A percentile compares a stretch with the other conserved stretches of the same genome.
These are phyloP conservation scores for Yponomeuta evonymella DNA, from an alignment of 2,888 invertebrate genomes.

Conservation along the genomic window DNA sequence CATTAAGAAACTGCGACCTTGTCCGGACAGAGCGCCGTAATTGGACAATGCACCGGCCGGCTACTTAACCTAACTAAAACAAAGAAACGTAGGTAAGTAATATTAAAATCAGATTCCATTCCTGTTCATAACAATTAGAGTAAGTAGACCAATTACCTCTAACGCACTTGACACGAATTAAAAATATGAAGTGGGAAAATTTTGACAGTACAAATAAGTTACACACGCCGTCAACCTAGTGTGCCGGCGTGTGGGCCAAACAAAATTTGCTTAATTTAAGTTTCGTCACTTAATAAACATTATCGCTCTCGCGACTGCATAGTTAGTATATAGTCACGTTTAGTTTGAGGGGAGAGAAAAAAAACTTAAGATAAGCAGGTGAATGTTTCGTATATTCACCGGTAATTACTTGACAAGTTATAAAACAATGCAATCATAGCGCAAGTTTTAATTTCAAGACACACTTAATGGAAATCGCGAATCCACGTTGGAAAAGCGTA, in stretches of 20 bases:
- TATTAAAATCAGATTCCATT: slow-evolving; percentile 43
- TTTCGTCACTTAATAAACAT: slow-evolving; percentile 14
- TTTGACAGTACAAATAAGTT: slow-evolving; percentile 44
- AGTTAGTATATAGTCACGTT: not conserved
- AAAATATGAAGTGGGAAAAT: slow-evolving; percentile 49
- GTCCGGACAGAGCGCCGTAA: slow-evolving; percentile 37
- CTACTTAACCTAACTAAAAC: slow-evolving; percentile 31
- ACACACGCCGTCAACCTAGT: not conserved
- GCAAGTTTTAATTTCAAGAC: too few relatives aligned
- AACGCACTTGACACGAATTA: slow-evolving; percentile 64
- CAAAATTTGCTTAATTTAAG: slow-evolving; percentile 5
- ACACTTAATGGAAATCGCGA: too few relatives aligned
- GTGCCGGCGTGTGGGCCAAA: not conserved
- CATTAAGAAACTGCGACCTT: slow-evolving; percentile 52
- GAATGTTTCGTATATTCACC: not conserved
- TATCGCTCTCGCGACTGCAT: not conserved
- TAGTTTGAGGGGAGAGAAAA: not conserved
- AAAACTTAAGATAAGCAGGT: not conserved
- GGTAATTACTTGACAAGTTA: not conserved
- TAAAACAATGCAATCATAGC: too few relatives aligned
- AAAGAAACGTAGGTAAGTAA: slow-evolving; percentile 30
- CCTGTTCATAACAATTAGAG: slow-evolving; percentile 46
- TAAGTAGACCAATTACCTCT: slow-evolving; percentile 42
- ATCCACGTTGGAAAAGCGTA: too few relatives aligned
- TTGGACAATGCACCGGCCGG: slow-evolving; percentile 43